Evolutionary conservation across 2,888 invertebrate species (phyloP).

Genomic region (Meteorus colon): DNA sequence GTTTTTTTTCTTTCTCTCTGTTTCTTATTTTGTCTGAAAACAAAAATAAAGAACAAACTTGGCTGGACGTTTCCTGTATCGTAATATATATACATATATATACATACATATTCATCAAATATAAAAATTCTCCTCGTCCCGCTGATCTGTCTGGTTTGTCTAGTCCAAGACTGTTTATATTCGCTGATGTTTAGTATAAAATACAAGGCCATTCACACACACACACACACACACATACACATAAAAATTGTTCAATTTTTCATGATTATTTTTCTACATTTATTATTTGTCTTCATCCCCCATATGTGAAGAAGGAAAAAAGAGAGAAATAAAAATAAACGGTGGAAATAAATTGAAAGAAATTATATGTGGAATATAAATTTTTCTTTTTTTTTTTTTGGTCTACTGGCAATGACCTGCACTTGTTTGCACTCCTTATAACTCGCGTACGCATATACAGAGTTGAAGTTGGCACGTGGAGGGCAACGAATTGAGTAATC

Average conservation of each 20-base stretch:
- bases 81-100: not conserved
- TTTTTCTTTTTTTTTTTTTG: conserved; percentile 32
- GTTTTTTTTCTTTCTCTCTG: not conserved
- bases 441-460: conserved; percentile 24
- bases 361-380: conserved; percentile 32
- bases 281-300: not conserved
- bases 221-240: not conserved
- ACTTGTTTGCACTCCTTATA: conserved; percentile 32
- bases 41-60: conserved; percentile 23
- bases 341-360: not conserved
- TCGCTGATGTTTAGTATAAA: not conserved
- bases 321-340: not conserved
- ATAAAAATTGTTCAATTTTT: not conserved
- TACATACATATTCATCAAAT: not conserved
- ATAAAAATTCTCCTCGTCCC: conserved; percentile 23
- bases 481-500: conserved; percentile 65
- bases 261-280: not conserved
- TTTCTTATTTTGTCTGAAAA: not conserved
- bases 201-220: conserved; percentile 26
- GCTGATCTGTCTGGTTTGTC: conserved; percentile 33
- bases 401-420: conserved; percentile 40
- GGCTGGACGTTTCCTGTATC: conserved; percentile 34
- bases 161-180: conserved; percentile 3
- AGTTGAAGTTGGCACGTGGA: conserved; percentile 41
- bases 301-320: not conserved